Evolutionary conservation across 2,113 vertebrate species (phyloP), one percentile per base, ranked within the genome.

Genomic region (Chaenogobius annularis): DNA sequence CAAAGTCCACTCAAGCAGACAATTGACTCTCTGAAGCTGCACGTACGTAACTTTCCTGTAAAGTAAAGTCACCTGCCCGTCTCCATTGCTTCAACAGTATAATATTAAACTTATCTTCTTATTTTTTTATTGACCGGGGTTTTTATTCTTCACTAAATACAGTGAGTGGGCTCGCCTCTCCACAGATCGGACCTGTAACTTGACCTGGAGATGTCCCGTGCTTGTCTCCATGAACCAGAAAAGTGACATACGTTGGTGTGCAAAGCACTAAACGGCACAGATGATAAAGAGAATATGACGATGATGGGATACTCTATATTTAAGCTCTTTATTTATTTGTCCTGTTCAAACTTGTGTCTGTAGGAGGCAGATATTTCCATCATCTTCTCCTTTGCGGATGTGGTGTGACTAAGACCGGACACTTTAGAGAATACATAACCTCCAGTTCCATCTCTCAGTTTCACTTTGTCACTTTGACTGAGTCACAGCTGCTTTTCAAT

Each of bases 401-500:
- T 40, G 35, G 31, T 37, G 59, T 63, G 61, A 63, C 31, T 63
- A 63, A 63, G 17, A 37, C 17, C 9, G 61, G 61, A 63, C 31
- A 63, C 61, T 63, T 63, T 43, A 10, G 19, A 63, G 7, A 62
- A 62, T 19, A 62, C 15, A 62, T 15, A 62, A 23, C 23, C 11
- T 13, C 9, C 4, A 20, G 17, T 15, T 15, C 14, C 14, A 31
- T 35, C 31, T 63, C 59, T 62, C 58, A 31, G 61, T 63, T n/a
- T 37, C 61, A 37, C 17, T 31, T 12, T 40, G 31, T 63, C 61
- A 19, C 35, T 40, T 10, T 19, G 61, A 40, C 43, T 63, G 61
- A 63, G 35, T 63, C 61, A 63, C 35, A 10, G 17, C 61, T 40
- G 61, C 9, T 63, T 43, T 63, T 63, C 61, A 35, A 26, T 58